These are phyloP conservation scores for Acipenser oxyrinchus DNA, from an alignment of 2,797 vertebrate species.

Conservation along the genomic window DNA sequence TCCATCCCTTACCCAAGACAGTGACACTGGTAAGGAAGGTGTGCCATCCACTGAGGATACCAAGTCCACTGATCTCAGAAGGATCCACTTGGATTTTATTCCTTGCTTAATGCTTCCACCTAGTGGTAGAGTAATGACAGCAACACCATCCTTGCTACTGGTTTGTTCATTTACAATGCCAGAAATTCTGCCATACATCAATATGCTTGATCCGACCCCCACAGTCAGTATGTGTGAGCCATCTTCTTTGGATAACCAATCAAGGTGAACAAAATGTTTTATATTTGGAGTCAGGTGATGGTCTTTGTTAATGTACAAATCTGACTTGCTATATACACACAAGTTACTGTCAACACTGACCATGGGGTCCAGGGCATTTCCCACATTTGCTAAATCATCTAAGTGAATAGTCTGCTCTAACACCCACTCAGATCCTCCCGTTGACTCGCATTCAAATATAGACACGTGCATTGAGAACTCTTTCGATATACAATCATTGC, in stretches of 20 bases:
- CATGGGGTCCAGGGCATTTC: slow-evolving; percentile 80
- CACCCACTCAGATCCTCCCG: slow-evolving; percentile 95
- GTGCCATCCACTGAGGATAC: slow-evolving; percentile 92
- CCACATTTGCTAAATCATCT: slow-evolving; percentile 81
- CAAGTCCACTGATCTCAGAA: slow-evolving; percentile 83
- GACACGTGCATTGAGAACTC: slow-evolving; percentile 97
- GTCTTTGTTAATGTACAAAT: slow-evolving; percentile 80
- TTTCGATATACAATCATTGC: slow-evolving; percentile 69
- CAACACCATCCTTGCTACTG: slow-evolving; percentile 86
- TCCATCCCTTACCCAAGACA: slow-evolving; percentile 96
- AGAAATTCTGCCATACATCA: slow-evolving; percentile 94
- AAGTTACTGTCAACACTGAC: slow-evolving; percentile 96
- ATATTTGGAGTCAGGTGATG: slow-evolving; percentile 75
- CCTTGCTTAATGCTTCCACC: slow-evolving; percentile 98
- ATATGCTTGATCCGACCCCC: slow-evolving; percentile 91
- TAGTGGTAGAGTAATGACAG: slow-evolving; percentile 90
- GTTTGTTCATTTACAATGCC: slow-evolving; percentile 89
- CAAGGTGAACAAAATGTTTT: slow-evolving; percentile 94
- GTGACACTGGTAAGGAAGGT: slow-evolving; percentile 86
- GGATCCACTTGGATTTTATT: slow-evolving; percentile 88
- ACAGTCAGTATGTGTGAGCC: slow-evolving; percentile 95
- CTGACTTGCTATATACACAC: slow-evolving; percentile 94
- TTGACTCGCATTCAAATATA: slow-evolving; percentile 97
- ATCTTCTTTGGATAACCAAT: slow-evolving; percentile 98
- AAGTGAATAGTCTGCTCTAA: slow-evolving; percentile 93